These are phyloP conservation scores for Calyptomena viridis DNA, from an alignment of 2,113 vertebrate genomes.

Conservation along the genomic window DNA sequence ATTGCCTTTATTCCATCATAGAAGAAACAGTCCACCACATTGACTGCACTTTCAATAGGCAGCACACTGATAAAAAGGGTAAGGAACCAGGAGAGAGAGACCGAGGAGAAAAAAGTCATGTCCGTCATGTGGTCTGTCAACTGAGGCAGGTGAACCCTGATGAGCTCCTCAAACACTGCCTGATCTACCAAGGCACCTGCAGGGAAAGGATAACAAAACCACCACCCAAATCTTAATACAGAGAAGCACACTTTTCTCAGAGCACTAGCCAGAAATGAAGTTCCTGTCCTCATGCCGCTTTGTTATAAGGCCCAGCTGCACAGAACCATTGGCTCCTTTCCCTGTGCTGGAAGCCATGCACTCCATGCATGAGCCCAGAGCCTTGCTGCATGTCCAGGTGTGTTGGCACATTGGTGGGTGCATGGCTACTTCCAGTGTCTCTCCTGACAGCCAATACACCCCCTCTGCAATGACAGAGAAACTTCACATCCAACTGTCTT, in stretches of 20 bases:
- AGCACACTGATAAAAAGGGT: slow-evolving; percentile 97
- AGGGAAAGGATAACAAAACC: slow-evolving; percentile 52
- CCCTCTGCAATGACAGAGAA: background rate
- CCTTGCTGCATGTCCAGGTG: background rate
- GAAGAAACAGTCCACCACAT: slow-evolving; percentile 98
- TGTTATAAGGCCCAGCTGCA: background rate
- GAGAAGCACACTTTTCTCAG: background rate
- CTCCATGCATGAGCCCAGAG: background rate
- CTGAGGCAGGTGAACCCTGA: slow-evolving; percentile 90
- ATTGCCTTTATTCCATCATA: slow-evolving; percentile 94
- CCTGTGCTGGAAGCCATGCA: background rate
- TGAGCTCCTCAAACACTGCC: slow-evolving; percentile 97
- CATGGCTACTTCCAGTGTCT: background rate
- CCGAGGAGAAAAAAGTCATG: slow-evolving; percentile 96
- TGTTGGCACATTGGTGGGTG: background rate
- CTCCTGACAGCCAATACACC: background rate
- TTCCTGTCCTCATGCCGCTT: background rate
- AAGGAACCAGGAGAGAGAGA: slow-evolving; percentile 98
- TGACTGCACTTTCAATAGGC: slow-evolving; percentile 95
- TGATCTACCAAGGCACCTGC: slow-evolving; percentile 97
- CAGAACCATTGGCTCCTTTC: rapidly evolving
- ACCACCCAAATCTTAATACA: slow-evolving; percentile 27
- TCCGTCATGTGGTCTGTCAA: slow-evolving; percentile 94
- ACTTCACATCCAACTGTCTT: background rate
- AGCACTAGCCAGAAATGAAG: background rate